Evolutionary conservation across 2,113 vertebrate genomes (phyloP), one percentile per base, ranked within the genome.

Genomic region (Microcebus murinus): DNA sequence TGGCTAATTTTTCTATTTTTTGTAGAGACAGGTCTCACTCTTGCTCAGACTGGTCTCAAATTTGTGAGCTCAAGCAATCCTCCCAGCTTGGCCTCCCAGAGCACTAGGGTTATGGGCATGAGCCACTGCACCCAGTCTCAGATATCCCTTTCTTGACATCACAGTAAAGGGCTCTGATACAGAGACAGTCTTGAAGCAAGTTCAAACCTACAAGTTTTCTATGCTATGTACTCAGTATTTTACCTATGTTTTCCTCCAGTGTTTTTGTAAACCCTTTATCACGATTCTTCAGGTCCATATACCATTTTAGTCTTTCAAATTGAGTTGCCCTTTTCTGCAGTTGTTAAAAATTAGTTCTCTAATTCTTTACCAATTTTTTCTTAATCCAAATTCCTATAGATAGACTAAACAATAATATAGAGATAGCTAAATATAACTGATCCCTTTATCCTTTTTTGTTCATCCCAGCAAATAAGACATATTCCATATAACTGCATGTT

Each of bases 311-410:
- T 76, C 34, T 81, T 92, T 90, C 50, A 94, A 79, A 88, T 0
- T 81, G n/a, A 29, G 36, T 73, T 68, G 63, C 2, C 20, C 21
- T 89, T 34, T 80, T 76, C 67, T 70, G 21, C n/a, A 86, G 14
- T 73, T 85, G 79, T 31, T 65, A 36, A 95, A 95, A 96, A 95
- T 76, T 90, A 71, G 57, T 80, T 90, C 6, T 95, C 42, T 36
- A 50, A 63, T 31, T 82, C 36, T 90, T 55, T 74, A 82, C 11
- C 65, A 95, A 89, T 52, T 36, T 92, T 93, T 92, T 92, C 70
- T 90, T 91, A 85, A 87, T 73, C 18, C 45, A 91, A 80, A 59
- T 88, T 91, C 52, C 39, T 70, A 17, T 21, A 71, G 20, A 61
- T 29, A 77, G 88, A 83, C 31, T 74, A 80, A 87, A 86, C 10